Evolutionary conservation across 2,888 invertebrate genomes (phyloP), one percentile per base, ranked within the genome.

Genomic region (Ochlodes sylvanus): DNA sequence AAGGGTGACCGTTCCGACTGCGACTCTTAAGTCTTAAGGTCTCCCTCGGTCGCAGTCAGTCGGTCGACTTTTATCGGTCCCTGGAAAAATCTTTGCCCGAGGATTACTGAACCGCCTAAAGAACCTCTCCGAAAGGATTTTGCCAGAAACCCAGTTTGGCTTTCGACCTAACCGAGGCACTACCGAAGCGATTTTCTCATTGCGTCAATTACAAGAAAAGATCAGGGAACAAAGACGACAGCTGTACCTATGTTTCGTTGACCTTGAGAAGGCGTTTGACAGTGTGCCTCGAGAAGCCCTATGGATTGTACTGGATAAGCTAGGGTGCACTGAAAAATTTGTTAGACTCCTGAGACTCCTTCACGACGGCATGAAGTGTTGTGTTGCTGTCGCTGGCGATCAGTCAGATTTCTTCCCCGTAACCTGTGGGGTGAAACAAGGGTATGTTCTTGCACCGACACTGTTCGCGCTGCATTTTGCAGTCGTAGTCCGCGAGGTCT

Each of bases 121-220:
- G 1, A 0, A 3, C 0, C 27, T 74, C 0, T 70, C 72, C 2
- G 74, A 73, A 68, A 44, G 32, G 6, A 68, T 73, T 2, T 19
- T 73, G 17, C 73, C 72, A 0, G 73, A 72, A 61, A 72, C 71
- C 17, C 74, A 72, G 50, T 73, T 70, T 68, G 72, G 72, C 12
- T 75, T 72, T 42, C 69, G 71, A 14, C 71, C 71, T 10, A 32
- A 69, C 3, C 41, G 72, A 47, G 73, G 72, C 7, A 74, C 74
- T 0, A 69, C 55, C 47, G 73, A 73, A 9, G 71, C 67, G 27
- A 71, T 71, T 38, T 69, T 70, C 41, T 64, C 58, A 0, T 10
- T 65, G 1, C 69, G 69, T 56, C 62, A 69, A 19, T 7, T 50
- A 19, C 50, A 50, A 19, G 50, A 50, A 50, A 50, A 50, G 17